Conservation (phyloP, 2,888 invertebrate species). For the Mycalesis mineus region DNA sequence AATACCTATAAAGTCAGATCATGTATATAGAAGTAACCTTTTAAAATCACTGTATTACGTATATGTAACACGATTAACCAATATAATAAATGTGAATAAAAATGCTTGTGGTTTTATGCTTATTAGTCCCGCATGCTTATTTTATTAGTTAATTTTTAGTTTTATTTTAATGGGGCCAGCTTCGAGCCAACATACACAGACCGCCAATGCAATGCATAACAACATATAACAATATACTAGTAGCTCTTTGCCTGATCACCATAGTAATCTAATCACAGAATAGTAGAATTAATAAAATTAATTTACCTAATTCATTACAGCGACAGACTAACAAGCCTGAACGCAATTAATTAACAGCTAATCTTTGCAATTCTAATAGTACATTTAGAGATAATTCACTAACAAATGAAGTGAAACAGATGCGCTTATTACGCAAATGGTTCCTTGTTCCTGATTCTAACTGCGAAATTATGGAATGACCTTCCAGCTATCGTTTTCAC, state of each 20-base stretch:
- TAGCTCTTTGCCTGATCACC: background rate
- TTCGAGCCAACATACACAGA: constrained; percentile 37
- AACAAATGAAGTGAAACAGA: no score
- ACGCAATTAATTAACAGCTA: no score
- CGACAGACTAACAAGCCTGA: no score
- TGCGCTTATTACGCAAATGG: no score
- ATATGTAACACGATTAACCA: constrained; percentile 63
- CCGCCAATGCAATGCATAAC: constrained; percentile 27
- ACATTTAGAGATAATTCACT: no score
- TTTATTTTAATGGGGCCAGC: constrained; percentile 54
- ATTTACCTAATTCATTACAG: no score
- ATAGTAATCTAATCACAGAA: background rate
- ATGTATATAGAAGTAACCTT: constrained; percentile 42
- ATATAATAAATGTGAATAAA: constrained; percentile 71
- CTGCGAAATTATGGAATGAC: no score
- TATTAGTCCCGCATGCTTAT: constrained; percentile 72
- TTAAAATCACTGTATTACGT: constrained; percentile 56
- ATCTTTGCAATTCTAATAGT: no score
- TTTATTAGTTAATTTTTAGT: constrained; percentile 43
- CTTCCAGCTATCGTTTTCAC: no score
- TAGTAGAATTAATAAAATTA: background rate
- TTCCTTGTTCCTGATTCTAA: no score
- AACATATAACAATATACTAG: background rate
- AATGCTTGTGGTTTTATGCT: constrained; percentile 74
- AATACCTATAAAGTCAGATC: constrained; percentile 11